Evolutionary conservation across 2,888 invertebrate species (phyloP).

Genomic region (Belgica antarctica): DNA sequence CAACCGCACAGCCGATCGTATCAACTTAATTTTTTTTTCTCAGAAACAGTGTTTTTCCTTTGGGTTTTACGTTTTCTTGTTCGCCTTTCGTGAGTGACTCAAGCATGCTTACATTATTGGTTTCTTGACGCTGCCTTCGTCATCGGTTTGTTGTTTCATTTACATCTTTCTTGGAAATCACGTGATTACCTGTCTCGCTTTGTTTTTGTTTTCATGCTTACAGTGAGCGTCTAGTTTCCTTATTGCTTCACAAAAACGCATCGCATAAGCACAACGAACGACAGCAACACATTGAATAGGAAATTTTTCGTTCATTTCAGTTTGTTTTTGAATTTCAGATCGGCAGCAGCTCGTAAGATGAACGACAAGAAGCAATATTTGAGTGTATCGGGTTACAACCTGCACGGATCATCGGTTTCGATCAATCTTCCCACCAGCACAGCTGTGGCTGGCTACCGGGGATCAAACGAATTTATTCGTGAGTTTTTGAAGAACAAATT

Average conservation of each 20-base stretch:
- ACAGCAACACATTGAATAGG: too few relatives aligned
- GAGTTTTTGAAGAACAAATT: slow-evolving; percentile 35
- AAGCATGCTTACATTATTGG: neutral
- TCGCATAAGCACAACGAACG: neutral
- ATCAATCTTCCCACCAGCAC: slow-evolving; percentile 27
- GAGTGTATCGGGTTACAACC: slow-evolving; percentile 29
- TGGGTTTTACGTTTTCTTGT: neutral
- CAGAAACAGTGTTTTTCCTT: too few relatives aligned
- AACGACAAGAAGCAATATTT: slow-evolving; percentile 39
- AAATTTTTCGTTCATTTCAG: too few relatives aligned
- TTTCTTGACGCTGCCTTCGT: neutral
- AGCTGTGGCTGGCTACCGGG: slow-evolving; percentile 45
- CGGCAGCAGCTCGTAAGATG: slow-evolving; percentile 14
- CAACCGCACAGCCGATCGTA: too few relatives aligned
- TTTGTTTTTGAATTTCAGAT: slow-evolving; percentile 38
- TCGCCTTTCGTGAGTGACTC: neutral
- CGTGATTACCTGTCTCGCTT: slow-evolving; percentile 1
- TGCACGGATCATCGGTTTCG: slow-evolving; percentile 36
- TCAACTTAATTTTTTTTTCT: too few relatives aligned
- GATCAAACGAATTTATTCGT: slow-evolving; percentile 49
- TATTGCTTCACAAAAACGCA: neutral
- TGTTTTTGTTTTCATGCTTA: neutral
- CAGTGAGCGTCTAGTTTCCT: slow-evolving; percentile 1
- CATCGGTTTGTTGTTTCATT: neutral
- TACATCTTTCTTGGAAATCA: neutral